These are phyloP conservation scores for Lasioglossum figueresi DNA, from an alignment of 2,888 invertebrate genomes.

Conservation along the genomic window DNA sequence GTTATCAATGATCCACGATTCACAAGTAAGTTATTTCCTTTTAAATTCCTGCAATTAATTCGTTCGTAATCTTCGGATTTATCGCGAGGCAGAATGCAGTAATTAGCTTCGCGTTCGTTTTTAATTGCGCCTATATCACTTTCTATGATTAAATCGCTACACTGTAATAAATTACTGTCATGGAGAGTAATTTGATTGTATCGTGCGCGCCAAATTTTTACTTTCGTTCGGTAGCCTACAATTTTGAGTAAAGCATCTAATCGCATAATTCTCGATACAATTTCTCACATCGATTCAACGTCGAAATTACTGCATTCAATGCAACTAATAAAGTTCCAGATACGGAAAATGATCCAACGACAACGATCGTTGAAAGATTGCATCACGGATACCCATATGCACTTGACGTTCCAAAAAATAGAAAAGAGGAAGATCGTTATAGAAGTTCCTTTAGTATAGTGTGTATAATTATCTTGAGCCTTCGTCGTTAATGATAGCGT, in stretches of 20 bases:
- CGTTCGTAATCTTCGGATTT: background rate
- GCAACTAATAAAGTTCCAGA: background rate
- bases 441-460: background rate
- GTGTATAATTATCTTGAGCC: background rate
- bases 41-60: background rate
- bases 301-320: background rate
- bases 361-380: background rate
- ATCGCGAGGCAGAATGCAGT: background rate
- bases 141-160: background rate
- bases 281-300: background rate
- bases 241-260: background rate
- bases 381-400: background rate
- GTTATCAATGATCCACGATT: background rate
- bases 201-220: background rate
- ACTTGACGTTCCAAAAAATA: background rate
- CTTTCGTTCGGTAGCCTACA: background rate
- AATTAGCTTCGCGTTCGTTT: background rate
- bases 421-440: background rate
- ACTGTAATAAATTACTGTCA: background rate
- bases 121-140: background rate
- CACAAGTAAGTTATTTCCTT: background rate
- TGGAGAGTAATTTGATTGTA: background rate
- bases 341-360: background rate
- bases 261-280: background rate
- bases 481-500: background rate